Evolutionary conservation across 2,113 vertebrate genomes (phyloP), one percentile per base, ranked within the genome.

Genomic region (Gymnobelideus leadbeateri): DNA sequence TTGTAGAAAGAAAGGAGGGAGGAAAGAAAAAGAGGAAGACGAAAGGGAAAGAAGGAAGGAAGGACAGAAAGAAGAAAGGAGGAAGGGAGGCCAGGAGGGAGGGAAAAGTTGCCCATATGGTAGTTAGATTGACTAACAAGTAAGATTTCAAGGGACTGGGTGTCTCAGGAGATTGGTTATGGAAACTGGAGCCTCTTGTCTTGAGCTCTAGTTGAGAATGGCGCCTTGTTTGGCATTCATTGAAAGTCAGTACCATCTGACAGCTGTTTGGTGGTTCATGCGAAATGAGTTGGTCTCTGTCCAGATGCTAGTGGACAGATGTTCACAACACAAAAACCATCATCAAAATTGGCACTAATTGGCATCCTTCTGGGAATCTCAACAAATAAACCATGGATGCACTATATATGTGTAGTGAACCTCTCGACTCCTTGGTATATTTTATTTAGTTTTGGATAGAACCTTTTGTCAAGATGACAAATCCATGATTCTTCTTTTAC

Each of bases 241-340:
- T 91, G 95, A 92, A 95, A 89, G 37, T 50, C 91, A 50, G 94
- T 91, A 54, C 93, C 94, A 57, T 92, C 94, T 96, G 95, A 98
- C 96, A 98, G 97, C 94, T 97, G 96, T 98, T 95, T 94, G 91
- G 50, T 94, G 24, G 94, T 96, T 94, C 92, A 92, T 92, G 89
- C 95, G 96, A 97, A 96, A 98, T 96, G 96, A 93, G 89, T 94
- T 97, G 96, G 93, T 91, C 92, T 89, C 68, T 93, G 95, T 95
- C 94, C 96, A 97, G 96, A 96, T 93, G 94, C 92, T 51, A 93
- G 93, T 96, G 96, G 96, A 97, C 97, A 97, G 96, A 96, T 96
- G 97, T 96, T 96, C 95, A 91, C 92, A 91, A 89, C 92, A 97
- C 89, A 95, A 46, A 96, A 96, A n/a, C 10, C 53, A 90, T 95